These are phyloP conservation scores for Chloroclysta siterata DNA, from an alignment of 2,888 invertebrate genomes.

Conservation along the genomic window DNA sequence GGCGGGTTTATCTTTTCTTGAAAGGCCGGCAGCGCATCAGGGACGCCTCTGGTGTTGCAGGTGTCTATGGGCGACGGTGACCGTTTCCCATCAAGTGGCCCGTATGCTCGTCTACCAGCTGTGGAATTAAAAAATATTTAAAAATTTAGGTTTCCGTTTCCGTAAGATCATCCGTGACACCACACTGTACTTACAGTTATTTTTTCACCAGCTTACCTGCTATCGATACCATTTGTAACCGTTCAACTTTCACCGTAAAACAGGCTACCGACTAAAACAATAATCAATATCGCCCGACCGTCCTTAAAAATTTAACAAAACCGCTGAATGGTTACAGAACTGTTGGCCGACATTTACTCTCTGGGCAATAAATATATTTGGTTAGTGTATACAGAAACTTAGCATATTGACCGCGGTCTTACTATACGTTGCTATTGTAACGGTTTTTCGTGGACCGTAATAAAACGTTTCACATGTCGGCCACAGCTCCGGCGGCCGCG, in stretches of 20 bases:
- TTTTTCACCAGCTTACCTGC: background rate
- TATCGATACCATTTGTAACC: background rate
- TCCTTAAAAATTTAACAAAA: background rate
- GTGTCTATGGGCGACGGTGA: too few species aligned
- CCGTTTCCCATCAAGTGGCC: too few species aligned
- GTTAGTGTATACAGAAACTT: constrained; percentile 10
- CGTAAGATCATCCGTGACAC: background rate
- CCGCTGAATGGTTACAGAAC: background rate
- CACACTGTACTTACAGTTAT: too few species aligned
- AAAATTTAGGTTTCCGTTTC: too few species aligned
- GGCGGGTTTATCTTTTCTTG: too few species aligned
- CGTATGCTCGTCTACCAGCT: too few species aligned
- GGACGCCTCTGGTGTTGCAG: too few species aligned
- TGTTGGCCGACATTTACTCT: background rate
- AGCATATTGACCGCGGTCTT: constrained; percentile 30
- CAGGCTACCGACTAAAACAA: background rate
- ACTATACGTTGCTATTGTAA: constrained; percentile 67
- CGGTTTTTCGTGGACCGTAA: constrained; percentile 75
- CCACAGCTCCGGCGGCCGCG: constrained; percentile 68
- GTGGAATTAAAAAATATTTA: too few species aligned
- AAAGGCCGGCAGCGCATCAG: too few species aligned
- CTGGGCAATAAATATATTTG: background rate
- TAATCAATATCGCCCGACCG: background rate
- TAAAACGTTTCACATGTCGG: constrained; percentile 81
- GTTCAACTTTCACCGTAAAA: background rate